Conservation (phyloP, 23 tunicate species). For the Diplosoma virens region DNA sequence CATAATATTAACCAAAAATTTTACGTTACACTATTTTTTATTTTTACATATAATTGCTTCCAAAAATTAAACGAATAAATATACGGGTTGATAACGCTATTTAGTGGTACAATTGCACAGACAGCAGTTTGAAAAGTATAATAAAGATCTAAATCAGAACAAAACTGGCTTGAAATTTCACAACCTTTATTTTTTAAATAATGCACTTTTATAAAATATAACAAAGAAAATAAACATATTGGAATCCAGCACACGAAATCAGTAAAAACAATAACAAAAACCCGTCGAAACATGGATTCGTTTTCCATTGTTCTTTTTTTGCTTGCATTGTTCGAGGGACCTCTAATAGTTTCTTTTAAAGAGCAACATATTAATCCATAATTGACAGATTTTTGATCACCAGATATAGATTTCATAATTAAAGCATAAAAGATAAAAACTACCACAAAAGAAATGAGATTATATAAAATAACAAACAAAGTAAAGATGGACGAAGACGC, state of each 20-base stretch:
- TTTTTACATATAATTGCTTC: background rate
- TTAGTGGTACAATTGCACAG: background rate
- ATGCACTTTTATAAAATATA: background rate
- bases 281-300: background rate
- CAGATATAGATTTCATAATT: background rate
- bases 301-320: background rate
- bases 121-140: background rate
- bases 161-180: background rate
- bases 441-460: background rate
- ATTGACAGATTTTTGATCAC: background rate
- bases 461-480: background rate
- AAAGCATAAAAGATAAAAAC: background rate
- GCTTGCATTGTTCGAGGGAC: background rate
- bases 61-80: conserved; percentile 5
- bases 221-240: background rate
- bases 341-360: background rate
- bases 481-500: background rate
- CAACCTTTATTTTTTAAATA: background rate
- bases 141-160: background rate
- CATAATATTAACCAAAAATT: too few species aligned
- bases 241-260: conserved; percentile 1
- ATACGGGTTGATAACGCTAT: conserved; percentile 3
- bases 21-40: background rate
- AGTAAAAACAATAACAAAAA: background rate
- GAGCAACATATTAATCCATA: background rate